Percentiles rank a stretch among this genome's conserved stretches.
phyloP scores from a whole-genome alignment of 2,888 invertebrate species.

The Agriopis leucophaearia region DNA sequence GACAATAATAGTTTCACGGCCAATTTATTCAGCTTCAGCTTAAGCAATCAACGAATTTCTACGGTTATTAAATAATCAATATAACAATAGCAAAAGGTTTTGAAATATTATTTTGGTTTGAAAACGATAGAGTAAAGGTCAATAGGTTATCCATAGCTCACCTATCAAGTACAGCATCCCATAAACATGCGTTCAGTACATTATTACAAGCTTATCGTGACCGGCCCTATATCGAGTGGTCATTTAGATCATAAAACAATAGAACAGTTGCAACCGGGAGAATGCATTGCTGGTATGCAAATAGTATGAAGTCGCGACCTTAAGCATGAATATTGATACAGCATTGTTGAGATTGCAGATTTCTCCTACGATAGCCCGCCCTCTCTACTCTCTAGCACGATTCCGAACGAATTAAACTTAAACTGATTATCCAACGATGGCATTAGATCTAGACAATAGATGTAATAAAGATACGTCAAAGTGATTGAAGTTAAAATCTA shows the following conservation, averaged over 20 bases:
- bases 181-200: slow-evolving; percentile 61
- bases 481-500: slow-evolving; percentile 59
- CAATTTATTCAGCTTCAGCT: slow-evolving; percentile 40
- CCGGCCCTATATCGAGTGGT: slow-evolving; percentile 80
- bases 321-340: slow-evolving; percentile 85
- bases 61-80: slow-evolving; percentile 25
- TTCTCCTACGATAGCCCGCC: slow-evolving; percentile 72
- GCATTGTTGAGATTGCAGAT: slow-evolving; percentile 83
- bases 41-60: slow-evolving; percentile 35
- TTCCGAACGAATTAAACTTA: slow-evolving; percentile 70
- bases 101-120: background rate
- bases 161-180: slow-evolving; percentile 53
- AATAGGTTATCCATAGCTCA: slow-evolving; percentile 22
- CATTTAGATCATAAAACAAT: slow-evolving; percentile 86
- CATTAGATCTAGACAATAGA: slow-evolving; percentile 63
- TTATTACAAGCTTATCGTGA: slow-evolving; percentile 82
- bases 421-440: slow-evolving; percentile 70
- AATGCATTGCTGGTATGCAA: slow-evolving; percentile 85
- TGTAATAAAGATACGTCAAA: slow-evolving; percentile 50
- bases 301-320: slow-evolving; percentile 83
- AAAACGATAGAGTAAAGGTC: slow-evolving; percentile 11
- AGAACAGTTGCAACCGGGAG: slow-evolving; percentile 81
- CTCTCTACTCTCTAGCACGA: slow-evolving; percentile 78
- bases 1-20: slow-evolving; percentile 41
- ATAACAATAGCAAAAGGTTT: background rate